These are phyloP conservation scores for Pitangus sulphuratus DNA, from an alignment of 2,797 vertebrate genomes.

Conservation along the genomic window DNA sequence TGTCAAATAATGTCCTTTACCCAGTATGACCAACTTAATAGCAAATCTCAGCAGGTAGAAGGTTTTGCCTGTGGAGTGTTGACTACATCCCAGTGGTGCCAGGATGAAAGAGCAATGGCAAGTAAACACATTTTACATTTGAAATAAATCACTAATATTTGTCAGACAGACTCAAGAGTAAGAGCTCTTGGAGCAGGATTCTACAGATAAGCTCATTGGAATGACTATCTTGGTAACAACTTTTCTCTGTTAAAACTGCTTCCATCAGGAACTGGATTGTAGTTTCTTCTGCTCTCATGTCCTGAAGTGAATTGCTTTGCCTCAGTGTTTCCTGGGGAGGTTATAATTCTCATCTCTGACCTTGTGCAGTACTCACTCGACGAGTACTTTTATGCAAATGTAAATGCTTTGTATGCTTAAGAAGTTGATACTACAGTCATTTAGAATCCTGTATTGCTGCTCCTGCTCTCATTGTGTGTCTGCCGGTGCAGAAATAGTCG, in stretches of 20 bases:
- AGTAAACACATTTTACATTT: slow-evolving; percentile 22
- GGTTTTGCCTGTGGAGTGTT: slow-evolving; percentile 14
- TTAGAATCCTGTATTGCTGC: slow-evolving; percentile 32
- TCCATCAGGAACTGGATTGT: neutral
- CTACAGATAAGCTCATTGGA: neutral
- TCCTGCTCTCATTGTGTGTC: slow-evolving; percentile 4
- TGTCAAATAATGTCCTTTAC: slow-evolving; percentile 24
- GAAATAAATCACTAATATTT: slow-evolving; percentile 22
- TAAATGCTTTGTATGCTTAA: slow-evolving; percentile 48
- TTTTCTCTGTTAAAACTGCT: neutral
- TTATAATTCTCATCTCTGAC: slow-evolving; percentile 30
- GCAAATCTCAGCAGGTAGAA: slow-evolving; percentile 36
- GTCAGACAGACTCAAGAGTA: neutral
- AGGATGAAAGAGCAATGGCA: slow-evolving; percentile 24
- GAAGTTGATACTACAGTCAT: slow-evolving; percentile 35
- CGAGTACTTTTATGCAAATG: slow-evolving; percentile 28
- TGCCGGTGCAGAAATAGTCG: slow-evolving; percentile 11
- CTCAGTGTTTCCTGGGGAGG: neutral
- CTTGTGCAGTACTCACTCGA: neutral
- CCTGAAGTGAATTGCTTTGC: slow-evolving; percentile 1
- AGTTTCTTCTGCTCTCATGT: neutral
- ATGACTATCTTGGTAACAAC: neutral
- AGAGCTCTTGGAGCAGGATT: neutral
- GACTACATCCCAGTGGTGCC: slow-evolving; percentile 5
- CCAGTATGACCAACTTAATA: neutral